These are phyloP conservation scores for Notechis scutatus DNA, from an alignment of 2,113 vertebrate genomes.

Conservation along the genomic window DNA sequence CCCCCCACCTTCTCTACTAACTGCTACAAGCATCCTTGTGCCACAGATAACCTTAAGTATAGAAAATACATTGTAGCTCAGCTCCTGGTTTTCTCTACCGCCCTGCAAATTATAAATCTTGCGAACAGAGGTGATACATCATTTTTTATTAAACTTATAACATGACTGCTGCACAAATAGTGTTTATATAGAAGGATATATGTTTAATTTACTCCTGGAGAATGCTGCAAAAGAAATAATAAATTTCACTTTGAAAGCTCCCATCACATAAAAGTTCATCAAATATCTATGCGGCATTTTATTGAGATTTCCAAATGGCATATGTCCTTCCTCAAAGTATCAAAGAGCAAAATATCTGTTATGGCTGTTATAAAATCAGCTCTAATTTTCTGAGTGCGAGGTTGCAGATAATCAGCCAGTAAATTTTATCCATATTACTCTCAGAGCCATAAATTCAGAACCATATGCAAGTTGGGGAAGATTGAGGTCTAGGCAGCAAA, in stretches of 20 bases:
- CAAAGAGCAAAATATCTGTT: slow-evolving; percentile 67
- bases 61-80: slow-evolving; percentile 74
- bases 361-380: slow-evolving; percentile 66
- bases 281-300: slow-evolving; percentile 61
- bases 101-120: slow-evolving; percentile 77
- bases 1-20: background rate
- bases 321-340: slow-evolving; percentile 55
- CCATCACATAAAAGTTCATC: slow-evolving; percentile 67
- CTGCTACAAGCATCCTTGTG: slow-evolving; percentile 58
- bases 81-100: slow-evolving; percentile 71
- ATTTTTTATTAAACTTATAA: slow-evolving; percentile 79
- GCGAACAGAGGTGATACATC: slow-evolving; percentile 70
- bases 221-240: slow-evolving; percentile 70
- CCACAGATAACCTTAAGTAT: slow-evolving; percentile 78
- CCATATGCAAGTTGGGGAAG: slow-evolving; percentile 71
- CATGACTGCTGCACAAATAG: slow-evolving; percentile 71
- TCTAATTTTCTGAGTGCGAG: slow-evolving; percentile 75
- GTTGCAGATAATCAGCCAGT: slow-evolving; percentile 71
- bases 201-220: slow-evolving; percentile 73
- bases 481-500: slow-evolving; percentile 78
- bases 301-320: slow-evolving; percentile 62
- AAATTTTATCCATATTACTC: slow-evolving; percentile 76
- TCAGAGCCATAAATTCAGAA: slow-evolving; percentile 73
- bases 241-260: slow-evolving; percentile 72
- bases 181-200: slow-evolving; percentile 74